Base-by-base conservation (phyloP, 2,888 invertebrate genomes). In the Entomobrya multifasciata region DNA sequence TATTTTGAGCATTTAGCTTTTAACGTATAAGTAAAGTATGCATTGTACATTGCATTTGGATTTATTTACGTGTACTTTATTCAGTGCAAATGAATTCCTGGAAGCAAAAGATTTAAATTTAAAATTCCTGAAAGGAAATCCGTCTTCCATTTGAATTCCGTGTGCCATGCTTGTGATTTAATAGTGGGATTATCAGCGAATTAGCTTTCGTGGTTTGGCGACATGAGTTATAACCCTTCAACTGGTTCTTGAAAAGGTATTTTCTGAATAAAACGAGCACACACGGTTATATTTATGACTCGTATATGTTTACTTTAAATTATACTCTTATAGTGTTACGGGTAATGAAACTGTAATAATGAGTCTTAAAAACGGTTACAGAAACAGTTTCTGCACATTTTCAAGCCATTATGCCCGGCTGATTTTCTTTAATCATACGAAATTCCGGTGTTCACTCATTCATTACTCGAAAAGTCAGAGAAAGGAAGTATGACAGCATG, bases 361-460 rank as follows among this genome's bases (percentile, higher is more conserved):
- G 82, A 70, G 47, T 60, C 47, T 15, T 82, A 57, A 74, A 82
- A 74, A 27, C 74, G 47, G 74, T n/a, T 44, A 52, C 22, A 13
- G 25, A 44, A 44, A 22, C 60, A 8, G n/a, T 82, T 52, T 62
- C 74, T 55, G n/a, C 60, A 62, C 17, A 60, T 25, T 67, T 74
- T 44, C 41, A 74, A 44, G 30, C 49, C 20, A n/a, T 82, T 60
- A 74, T 82, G 30, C 60, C 79, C 79, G 65, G 49, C 13, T 67
- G 36, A n/a, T 82, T 74, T 65, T 74, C 82, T 74, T 41, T 72
- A 74, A 60, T 74, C 72, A 62, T 74, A 55, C 55, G 27, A 60
- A 82, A 82, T 82, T 74, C 82, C 74, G 47, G 82, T 82, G 82
- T 60, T 65, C 74, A 82, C 82, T 82, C 82, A 82, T 82, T 67